Base-by-base conservation (phyloP, 2,797 vertebrate genomes). In the Leuciscus waleckii region DNA sequence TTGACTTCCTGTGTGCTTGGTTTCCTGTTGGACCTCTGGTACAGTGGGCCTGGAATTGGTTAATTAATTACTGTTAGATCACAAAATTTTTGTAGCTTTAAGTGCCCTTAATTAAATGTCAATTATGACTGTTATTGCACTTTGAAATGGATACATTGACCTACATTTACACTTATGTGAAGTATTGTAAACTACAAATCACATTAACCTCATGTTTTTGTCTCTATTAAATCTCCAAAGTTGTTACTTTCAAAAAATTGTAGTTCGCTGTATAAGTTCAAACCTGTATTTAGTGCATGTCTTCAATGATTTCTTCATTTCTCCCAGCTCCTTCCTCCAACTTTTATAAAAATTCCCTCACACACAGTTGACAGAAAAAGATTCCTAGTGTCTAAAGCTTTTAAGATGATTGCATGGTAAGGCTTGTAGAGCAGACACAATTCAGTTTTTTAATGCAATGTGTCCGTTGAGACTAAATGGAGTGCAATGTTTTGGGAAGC, bases 21-120 rank as follows among this genome's bases (percentile, higher is more conserved):
- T 85, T 89, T 90, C 87, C 83, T 90, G 81, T 79, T 54, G 85
- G 86, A 89, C 89, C 70, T 88, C 70, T 89, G 39, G 83, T 29
- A 69, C 81, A 21, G 5, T 86, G 39, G 70, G 54, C 19, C 17
- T 82, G 65, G 71, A 75, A 82, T 17, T 82, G 35, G 81, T 81
- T 88, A 73, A 89, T 81, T 88, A 79, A 89, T 83, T 77, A 5
- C 58, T 11, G 14, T 49, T 75, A 49, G 16, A 39, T 46, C 4
- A 41, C 68, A 58, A 61, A 6, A 43, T 85, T 63, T 58, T 58
- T n/a, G 10, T 46, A 23, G 11, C 37, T 6, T 65, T 26, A 5
- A 8, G 4, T 79, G 37, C n/a, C 17, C 10, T 51, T 51, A 49
- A 46, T 83, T 63, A 56, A 56, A 41, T 49, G 54, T n/a, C 7